Percentiles rank a stretch among this genome's conserved stretches.
These are phyloP conservation scores for Chanos chanos DNA, from an alignment of 2,797 vertebrate genomes.

Conservation along the genomic window DNA sequence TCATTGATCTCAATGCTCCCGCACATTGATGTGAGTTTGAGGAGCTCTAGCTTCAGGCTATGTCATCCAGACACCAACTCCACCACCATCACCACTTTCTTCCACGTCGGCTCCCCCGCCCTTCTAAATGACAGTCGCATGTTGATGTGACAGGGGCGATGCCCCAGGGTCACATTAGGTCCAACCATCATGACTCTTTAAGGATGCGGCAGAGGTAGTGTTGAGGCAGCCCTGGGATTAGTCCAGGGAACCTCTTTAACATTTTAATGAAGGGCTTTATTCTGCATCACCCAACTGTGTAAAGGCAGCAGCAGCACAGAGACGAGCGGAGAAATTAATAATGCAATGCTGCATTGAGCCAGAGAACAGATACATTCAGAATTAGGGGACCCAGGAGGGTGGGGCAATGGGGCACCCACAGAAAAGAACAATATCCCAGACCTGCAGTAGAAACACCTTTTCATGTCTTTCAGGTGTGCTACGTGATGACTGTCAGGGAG, in stretches of 20 bases:
- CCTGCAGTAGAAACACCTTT: slow-evolving; percentile 18
- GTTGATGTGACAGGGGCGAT: too few species aligned
- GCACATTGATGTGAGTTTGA: too few species aligned
- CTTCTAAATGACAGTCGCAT: too few species aligned
- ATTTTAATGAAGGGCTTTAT: slow-evolving; percentile 61
- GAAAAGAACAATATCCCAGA: slow-evolving; percentile 25
- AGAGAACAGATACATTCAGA: slow-evolving; percentile 33
- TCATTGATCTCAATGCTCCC: too few species aligned
- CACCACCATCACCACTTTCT: not conserved
- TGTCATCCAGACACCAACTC: not conserved
- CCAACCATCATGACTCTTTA: too few species aligned
- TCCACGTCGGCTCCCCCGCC: not conserved
- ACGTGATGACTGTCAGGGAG: not conserved
- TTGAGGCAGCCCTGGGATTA: slow-evolving; percentile 23
- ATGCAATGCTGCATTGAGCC: slow-evolving; percentile 22
- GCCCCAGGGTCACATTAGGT: too few species aligned
- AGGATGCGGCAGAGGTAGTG: too few species aligned
- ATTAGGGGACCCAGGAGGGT: slow-evolving; percentile 24
- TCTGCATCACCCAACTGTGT: slow-evolving; percentile 53
- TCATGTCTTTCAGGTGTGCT: slow-evolving; percentile 7
- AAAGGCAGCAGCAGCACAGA: slow-evolving; percentile 33
- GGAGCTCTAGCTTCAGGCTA: not conserved
- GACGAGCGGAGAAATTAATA: slow-evolving; percentile 28
- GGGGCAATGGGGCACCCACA: not conserved
- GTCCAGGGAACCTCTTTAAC: slow-evolving; percentile 34